A percentile compares a stretch with the other conserved stretches of the same genome.
Conservation (phyloP, 2,888 invertebrate species). For the Hanleya hanleyi region DNA sequence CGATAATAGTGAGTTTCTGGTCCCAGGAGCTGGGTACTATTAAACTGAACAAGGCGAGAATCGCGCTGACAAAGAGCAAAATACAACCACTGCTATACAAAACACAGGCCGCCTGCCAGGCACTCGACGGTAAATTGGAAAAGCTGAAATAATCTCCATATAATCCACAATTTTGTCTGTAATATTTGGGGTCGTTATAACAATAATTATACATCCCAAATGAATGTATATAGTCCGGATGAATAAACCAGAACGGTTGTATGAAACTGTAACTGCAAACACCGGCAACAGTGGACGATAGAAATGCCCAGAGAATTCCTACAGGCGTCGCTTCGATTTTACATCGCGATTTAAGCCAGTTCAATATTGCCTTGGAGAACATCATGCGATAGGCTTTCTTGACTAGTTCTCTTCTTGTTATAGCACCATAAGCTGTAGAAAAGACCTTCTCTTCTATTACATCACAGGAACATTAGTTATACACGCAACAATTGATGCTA, state of each 20-base stretch:
- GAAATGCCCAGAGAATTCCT: conserved; percentile 67
- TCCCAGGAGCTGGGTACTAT: conserved; percentile 54
- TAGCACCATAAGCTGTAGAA: too few relatives aligned
- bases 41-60: conserved; percentile 57
- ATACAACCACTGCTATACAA: conserved; percentile 68
- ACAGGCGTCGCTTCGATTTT: neutral
- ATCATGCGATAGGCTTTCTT: neutral
- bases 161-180: neutral
- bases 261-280: conserved; percentile 71
- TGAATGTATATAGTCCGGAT: conserved; percentile 51
- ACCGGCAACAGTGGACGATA: conserved; percentile 71
- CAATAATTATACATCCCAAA: conserved; percentile 66
- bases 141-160: conserved; percentile 49
- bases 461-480: too few relatives aligned
- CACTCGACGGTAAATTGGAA: conserved; percentile 57
- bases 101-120: conserved; percentile 69
- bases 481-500: too few relatives aligned
- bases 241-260: conserved; percentile 73
- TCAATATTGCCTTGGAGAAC: neutral
- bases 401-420: too few relatives aligned
- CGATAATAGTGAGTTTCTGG: conserved; percentile 54
- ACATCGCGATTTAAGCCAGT: neutral
- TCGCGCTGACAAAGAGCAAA: conserved; percentile 61
- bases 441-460: too few relatives aligned
- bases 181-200: conserved; percentile 21